Evolutionary conservation across 2,113 vertebrate genomes (phyloP).

Genomic region (Anolis carolinensis): DNA sequence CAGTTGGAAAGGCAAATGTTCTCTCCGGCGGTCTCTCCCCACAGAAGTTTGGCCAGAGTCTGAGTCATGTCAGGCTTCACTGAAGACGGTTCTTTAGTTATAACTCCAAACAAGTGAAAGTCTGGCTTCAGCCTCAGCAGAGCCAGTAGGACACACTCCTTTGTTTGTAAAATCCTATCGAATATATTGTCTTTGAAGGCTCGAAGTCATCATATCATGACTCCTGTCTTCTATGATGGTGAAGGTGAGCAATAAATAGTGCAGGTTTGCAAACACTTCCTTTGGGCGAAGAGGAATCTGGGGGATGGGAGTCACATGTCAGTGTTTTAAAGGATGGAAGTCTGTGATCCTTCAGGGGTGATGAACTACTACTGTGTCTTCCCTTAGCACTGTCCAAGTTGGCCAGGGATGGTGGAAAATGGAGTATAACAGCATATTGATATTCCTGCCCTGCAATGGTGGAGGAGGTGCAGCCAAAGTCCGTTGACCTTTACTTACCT

Average conservation of each 20-base stretch:
- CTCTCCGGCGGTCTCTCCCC: not conserved
- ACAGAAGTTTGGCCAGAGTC: constrained; percentile 4
- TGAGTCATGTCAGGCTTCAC: constrained; percentile 15
- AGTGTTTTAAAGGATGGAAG: no score
- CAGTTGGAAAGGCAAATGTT: not conserved
- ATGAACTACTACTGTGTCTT: no score
- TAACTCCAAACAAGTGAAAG: accelerated
- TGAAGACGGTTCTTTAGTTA: accelerated
- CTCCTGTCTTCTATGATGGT: not conserved
- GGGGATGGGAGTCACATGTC: not conserved
- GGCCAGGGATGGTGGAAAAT: no score
- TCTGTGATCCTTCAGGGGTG: no score
- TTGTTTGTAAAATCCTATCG: not conserved
- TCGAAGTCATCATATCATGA: not conserved
- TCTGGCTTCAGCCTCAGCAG: not conserved
- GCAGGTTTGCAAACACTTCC: not conserved
- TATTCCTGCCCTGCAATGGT: no score
- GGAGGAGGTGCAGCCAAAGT: no score
- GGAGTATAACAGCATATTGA: no score
- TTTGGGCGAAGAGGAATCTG: not conserved
- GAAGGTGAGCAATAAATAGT: not conserved
- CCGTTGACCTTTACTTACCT: no score
- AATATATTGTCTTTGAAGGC: not conserved
- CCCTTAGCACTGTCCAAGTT: no score
- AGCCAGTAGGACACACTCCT: not conserved